Conservation (phyloP, 2,113 vertebrate species). For the Oostethus manadensis region DNA sequence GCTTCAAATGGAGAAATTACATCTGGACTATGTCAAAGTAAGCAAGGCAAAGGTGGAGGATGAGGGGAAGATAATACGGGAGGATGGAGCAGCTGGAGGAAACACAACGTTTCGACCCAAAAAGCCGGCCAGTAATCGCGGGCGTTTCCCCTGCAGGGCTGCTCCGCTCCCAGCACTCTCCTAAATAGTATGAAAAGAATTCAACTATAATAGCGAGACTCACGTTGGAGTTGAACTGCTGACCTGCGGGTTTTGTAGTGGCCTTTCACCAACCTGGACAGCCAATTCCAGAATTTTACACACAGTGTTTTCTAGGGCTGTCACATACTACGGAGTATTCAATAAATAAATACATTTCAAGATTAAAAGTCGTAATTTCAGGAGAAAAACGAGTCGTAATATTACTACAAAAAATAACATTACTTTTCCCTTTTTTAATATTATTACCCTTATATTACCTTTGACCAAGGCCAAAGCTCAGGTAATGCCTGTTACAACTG, state of each 20-base stretch:
- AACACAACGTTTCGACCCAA: constrained; percentile 56
- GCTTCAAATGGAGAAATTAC: constrained; percentile 61
- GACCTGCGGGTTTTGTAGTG: not conserved
- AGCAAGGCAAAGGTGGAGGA: constrained; percentile 55
- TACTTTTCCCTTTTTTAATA: no score
- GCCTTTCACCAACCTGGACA: not conserved
- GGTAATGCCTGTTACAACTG: no score
- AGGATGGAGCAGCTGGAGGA: constrained; percentile 50
- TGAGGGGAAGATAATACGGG: constrained; percentile 51
- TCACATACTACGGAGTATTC: no score
- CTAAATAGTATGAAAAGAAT: not conserved
- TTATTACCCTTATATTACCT: no score
- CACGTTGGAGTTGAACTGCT: not conserved
- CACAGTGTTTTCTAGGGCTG: no score
- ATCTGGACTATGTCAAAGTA: constrained; percentile 54
- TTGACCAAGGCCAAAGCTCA: no score
- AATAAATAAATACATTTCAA: no score
- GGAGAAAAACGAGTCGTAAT: no score
- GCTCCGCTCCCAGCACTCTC: not conserved
- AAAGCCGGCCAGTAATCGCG: constrained; percentile 55
- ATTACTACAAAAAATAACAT: no score
- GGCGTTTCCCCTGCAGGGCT: constrained; percentile 23
- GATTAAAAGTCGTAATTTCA: no score
- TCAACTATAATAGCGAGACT: not conserved
- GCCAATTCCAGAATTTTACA: not conserved